Evolutionary conservation across 2,797 vertebrate genomes (phyloP).

Genomic region (Falco concolor): DNA sequence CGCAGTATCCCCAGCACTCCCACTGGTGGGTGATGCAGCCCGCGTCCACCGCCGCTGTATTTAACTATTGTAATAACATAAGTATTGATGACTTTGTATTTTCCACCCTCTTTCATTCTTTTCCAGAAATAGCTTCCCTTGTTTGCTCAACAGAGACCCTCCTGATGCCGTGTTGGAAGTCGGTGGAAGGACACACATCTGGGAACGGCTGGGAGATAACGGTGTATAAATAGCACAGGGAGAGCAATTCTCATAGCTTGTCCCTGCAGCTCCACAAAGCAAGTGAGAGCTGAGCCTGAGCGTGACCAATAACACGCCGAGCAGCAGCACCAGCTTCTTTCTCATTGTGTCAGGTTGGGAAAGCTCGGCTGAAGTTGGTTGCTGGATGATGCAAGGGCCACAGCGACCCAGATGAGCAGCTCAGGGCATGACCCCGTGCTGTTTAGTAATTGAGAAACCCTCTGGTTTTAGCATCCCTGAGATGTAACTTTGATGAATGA

Average conservation of each 20-base stretch:
- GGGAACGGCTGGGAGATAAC: background rate
- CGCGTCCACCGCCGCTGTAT: background rate
- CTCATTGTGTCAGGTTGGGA: background rate
- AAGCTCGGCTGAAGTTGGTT: background rate
- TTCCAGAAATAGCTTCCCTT: conserved; percentile 25
- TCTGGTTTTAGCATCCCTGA: background rate
- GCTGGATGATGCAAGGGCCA: background rate
- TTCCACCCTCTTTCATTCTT: background rate
- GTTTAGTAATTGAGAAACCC: background rate
- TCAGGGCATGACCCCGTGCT: background rate
- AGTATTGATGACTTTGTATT: conserved; percentile 14
- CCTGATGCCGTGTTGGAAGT: background rate
- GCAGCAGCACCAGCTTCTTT: background rate
- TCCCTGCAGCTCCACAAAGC: background rate
- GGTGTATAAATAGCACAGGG: conserved; percentile 22
- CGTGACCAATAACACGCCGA: accelerated
- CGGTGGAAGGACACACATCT: conserved; percentile 18
- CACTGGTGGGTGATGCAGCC: background rate
- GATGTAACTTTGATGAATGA: conserved; percentile 10
- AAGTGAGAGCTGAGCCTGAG: background rate
- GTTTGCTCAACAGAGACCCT: background rate
- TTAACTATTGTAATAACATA: background rate
- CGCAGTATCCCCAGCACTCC: background rate
- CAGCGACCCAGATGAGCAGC: background rate
- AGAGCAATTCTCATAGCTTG: background rate